These are phyloP conservation scores for Cryptotermes secundus DNA, from an alignment of 1,140 invertebrate species.

Conservation along the genomic window DNA sequence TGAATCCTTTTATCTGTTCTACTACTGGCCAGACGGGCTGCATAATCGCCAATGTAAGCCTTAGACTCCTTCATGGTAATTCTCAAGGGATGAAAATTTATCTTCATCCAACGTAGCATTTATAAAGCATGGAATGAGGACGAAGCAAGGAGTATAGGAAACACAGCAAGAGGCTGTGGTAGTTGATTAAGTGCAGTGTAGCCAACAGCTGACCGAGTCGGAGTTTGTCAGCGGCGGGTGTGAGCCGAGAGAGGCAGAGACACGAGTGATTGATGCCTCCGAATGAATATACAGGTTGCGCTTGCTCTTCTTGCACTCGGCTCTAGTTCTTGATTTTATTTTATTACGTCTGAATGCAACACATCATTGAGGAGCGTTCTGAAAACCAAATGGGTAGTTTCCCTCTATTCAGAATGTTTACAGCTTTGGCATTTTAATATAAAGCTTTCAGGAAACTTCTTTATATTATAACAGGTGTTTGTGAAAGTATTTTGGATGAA, in stretches of 20 bases:
- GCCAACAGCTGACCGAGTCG: neutral
- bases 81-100: constrained; percentile 1
- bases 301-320: neutral
- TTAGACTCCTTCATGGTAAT: neutral
- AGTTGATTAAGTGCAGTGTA: neutral
- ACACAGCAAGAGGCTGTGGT: neutral
- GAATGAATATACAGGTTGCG: neutral
- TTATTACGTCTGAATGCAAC: neutral
- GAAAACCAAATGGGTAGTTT: neutral
- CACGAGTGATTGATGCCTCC: neutral
- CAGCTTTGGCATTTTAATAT: too few relatives aligned
- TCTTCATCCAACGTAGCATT: neutral
- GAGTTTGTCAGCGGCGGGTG: neutral
- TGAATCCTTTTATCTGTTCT: neutral
- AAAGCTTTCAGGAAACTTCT: too few relatives aligned
- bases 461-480: too few relatives aligned
- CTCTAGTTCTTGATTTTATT: neutral
- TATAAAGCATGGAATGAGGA: neutral
- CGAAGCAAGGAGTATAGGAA: neutral
- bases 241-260: neutral
- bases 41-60: neutral
- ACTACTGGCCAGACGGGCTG: neutral
- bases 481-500: too few relatives aligned
- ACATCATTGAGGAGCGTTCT: neutral
- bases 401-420: too few relatives aligned